These are phyloP conservation scores for Disparrhopalites patrizii DNA, from an alignment of 2,888 invertebrate species.

Conservation along the genomic window DNA sequence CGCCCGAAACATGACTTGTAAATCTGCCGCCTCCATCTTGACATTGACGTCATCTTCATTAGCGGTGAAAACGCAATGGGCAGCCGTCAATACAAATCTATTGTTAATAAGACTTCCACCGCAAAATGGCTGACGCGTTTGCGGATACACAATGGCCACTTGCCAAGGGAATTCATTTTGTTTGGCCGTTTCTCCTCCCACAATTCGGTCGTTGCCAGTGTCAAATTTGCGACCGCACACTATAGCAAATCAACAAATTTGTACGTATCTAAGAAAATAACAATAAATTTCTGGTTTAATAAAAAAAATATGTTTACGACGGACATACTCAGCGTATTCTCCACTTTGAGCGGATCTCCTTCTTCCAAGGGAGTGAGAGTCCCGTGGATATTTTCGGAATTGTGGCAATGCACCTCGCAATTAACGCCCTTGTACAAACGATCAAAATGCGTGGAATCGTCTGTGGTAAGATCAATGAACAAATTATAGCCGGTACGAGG, in stretches of 20 bases:
- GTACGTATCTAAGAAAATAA: not conserved
- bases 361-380: not conserved
- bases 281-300: not conserved
- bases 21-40: not conserved
- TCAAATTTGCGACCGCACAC: not conserved
- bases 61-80: not conserved
- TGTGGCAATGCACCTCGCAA: not conserved
- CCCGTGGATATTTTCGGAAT: not conserved
- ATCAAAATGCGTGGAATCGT: slow-evolving; percentile 7
- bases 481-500: not conserved
- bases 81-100: not conserved
- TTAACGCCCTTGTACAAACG: slow-evolving; percentile 11
- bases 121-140: slow-evolving; percentile 13
- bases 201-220: not conserved
- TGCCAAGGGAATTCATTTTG: slow-evolving; percentile 14
- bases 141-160: not conserved
- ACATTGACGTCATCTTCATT: not conserved
- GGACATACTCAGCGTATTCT: not conserved
- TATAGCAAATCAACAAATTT: not conserved
- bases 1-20: not conserved
- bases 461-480: not conserved
- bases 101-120: slow-evolving; percentile 7
- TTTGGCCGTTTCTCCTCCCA: not conserved
- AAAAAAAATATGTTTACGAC: not conserved
- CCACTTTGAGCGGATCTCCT: not conserved